These are phyloP conservation scores for Lampropteryx suffumata DNA, from an alignment of 2,888 invertebrate genomes.

Conservation along the genomic window DNA sequence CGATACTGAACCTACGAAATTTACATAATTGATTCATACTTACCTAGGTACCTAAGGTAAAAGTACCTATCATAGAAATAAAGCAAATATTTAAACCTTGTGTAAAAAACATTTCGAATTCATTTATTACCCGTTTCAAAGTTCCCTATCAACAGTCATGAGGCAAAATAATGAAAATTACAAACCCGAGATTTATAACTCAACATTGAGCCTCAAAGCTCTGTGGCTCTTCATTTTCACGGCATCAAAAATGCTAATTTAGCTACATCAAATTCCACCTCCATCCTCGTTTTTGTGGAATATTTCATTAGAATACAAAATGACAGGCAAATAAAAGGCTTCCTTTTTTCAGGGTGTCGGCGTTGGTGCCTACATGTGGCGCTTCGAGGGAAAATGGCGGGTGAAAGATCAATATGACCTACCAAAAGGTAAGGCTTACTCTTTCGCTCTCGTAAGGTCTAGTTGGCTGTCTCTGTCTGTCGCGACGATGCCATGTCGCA, in stretches of 20 bases:
- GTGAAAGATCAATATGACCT: constrained; percentile 83
- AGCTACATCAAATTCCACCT: constrained; percentile 59
- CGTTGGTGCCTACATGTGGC: constrained; percentile 66
- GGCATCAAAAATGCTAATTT: constrained; percentile 71
- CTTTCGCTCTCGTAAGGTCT: constrained; percentile 44
- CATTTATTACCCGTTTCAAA: no score
- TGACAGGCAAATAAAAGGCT: constrained; percentile 73
- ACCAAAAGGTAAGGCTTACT: constrained; percentile 69
- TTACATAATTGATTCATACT: no score
- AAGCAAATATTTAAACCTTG: no score
- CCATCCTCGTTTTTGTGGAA: constrained; percentile 58
- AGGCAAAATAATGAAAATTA: constrained; percentile 33
- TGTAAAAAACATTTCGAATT: no score
- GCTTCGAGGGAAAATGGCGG: constrained; percentile 80
- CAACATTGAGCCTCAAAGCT: constrained; percentile 35
- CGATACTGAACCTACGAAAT: no score
- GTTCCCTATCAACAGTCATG: constrained; percentile 10
- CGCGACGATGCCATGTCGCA: constrained; percentile 59
- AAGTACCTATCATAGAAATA: no score
- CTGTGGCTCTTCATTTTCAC: constrained; percentile 54
- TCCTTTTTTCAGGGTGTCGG: constrained; percentile 58
- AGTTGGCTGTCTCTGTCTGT: constrained; percentile 52
- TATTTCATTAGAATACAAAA: constrained; percentile 77
- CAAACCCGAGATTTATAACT: constrained; percentile 40
- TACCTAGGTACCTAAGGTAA: no score